A percentile compares a stretch with the other conserved stretches of the same genome.
Evolutionary conservation across 37 sponge, comb jelly and placozoan species (phyloP).

Genomic region (Spongilla lacustris): DNA sequence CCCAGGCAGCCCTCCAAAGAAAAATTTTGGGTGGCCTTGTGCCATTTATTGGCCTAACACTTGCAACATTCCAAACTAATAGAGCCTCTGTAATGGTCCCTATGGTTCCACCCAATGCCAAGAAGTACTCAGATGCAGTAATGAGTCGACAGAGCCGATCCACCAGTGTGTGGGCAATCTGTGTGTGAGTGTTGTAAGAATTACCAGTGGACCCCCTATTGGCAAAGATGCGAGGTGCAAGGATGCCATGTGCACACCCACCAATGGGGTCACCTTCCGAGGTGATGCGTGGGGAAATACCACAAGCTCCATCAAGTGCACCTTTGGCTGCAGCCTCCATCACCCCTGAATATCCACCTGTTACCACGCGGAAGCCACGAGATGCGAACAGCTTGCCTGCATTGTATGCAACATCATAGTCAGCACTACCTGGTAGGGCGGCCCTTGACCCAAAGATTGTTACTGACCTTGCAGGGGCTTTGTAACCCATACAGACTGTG

Average conservation of each 20-base stretch:
- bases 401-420: conserved; percentile 51
- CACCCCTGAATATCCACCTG: conserved; percentile 77
- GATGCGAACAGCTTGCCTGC: conserved; percentile 53
- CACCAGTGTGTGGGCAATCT: conserved; percentile 14
- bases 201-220: conserved; percentile 42
- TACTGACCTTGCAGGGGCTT: conserved; percentile 54
- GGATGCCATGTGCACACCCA: conserved; percentile 36
- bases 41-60: conserved; percentile 24
- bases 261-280: not conserved
- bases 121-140: conserved; percentile 35
- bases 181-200: conserved; percentile 16
- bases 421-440: conserved; percentile 33
- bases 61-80: conserved; percentile 44
- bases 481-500: conserved; percentile 51
- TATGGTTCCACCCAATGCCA: conserved; percentile 66
- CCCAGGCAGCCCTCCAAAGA: conserved; percentile 49
- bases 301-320: conserved; percentile 31
- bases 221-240: conserved; percentile 65
- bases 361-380: conserved; percentile 59
- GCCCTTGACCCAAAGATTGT: conserved; percentile 69
- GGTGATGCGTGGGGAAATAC: not conserved
- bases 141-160: conserved; percentile 56
- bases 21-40: conserved; percentile 38
- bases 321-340: conserved; percentile 79
- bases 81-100: conserved; percentile 78